A percentile compares a stretch with the other conserved stretches of the same genome.
phyloP scores from a whole-genome alignment of 2,888 invertebrate species.

The Axea sp. region DNA sequence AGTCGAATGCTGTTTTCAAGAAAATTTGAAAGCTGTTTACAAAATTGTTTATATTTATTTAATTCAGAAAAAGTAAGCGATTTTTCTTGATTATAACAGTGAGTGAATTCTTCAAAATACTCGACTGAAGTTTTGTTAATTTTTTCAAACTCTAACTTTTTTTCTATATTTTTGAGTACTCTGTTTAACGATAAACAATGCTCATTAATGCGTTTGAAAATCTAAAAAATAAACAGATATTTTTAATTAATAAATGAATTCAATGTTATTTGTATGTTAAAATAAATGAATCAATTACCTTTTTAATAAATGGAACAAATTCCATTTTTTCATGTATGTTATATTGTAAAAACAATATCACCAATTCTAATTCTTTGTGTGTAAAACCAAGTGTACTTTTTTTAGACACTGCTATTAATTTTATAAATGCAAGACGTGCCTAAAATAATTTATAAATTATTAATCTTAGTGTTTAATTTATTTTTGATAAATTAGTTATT shows the following conservation, averaged over 20 bases:
- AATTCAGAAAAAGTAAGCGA: neutral
- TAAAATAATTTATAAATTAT: constrained; percentile 71
- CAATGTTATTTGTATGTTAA: constrained; percentile 35
- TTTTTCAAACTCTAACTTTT: constrained; percentile 25
- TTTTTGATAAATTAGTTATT: neutral
- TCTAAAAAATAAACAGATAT: constrained; percentile 65
- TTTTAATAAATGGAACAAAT: constrained; percentile 85
- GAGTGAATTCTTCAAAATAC: constrained; percentile 7
- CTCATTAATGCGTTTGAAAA: constrained; percentile 80
- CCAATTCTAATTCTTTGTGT: constrained; percentile 83
- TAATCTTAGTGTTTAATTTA: neutral
- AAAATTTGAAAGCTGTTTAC: constrained; percentile 35
- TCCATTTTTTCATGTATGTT: constrained; percentile 87
- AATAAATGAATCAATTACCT: constrained; percentile 79
- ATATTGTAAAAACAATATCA: constrained; percentile 83
- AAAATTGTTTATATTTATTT: constrained; percentile 24
- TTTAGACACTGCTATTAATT: constrained; percentile 86
- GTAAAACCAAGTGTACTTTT: constrained; percentile 86
- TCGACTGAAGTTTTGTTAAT: constrained; percentile 7
- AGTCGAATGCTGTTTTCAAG: constrained; percentile 26
- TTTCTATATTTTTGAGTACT: constrained; percentile 50
- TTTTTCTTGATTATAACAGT: constrained; percentile 1
- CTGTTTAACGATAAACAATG: constrained; percentile 74
- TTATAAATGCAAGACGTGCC: constrained; percentile 85
- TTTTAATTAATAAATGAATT: neutral